Conservation (phyloP, 2,888 invertebrate genomes). For the Temnothorax unifasciatus region DNA sequence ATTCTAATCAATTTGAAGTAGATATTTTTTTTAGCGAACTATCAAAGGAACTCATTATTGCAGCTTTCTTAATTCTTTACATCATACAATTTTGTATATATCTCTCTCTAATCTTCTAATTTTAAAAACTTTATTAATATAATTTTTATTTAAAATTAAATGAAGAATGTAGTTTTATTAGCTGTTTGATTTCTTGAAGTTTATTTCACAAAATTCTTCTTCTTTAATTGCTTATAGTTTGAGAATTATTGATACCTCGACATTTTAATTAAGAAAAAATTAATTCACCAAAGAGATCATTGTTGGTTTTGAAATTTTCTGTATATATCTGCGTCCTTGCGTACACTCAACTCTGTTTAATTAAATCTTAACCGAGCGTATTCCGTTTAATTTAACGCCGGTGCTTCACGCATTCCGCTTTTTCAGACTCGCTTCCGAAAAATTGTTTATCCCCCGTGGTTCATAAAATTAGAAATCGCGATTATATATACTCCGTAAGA, state of each 20-base stretch:
- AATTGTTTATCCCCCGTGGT: slow-evolving; percentile 4
- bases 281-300: not conserved
- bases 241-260: not conserved
- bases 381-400: slow-evolving; percentile 36
- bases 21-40: not conserved
- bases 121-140: not conserved
- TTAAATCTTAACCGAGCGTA: slow-evolving; percentile 37
- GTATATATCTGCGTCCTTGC: not conserved
- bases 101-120: not conserved
- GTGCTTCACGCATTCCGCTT: not conserved
- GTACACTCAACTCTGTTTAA: slow-evolving; percentile 20
- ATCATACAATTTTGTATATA: not conserved
- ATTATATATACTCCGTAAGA: not conserved
- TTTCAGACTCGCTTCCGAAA: slow-evolving; percentile 16
- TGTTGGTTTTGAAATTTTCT: not conserved
- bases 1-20: not conserved
- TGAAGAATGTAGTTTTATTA: not conserved
- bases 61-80: not conserved
- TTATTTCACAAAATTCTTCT: not conserved
- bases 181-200: not conserved
- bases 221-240: not conserved
- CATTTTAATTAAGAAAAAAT: not conserved
- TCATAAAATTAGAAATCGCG: slow-evolving; percentile 3
- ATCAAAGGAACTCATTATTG: not conserved
- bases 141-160: not conserved